Conservation (phyloP, 92 coral and sea anemone genomes). For the Micromussa lordhowensis region DNA sequence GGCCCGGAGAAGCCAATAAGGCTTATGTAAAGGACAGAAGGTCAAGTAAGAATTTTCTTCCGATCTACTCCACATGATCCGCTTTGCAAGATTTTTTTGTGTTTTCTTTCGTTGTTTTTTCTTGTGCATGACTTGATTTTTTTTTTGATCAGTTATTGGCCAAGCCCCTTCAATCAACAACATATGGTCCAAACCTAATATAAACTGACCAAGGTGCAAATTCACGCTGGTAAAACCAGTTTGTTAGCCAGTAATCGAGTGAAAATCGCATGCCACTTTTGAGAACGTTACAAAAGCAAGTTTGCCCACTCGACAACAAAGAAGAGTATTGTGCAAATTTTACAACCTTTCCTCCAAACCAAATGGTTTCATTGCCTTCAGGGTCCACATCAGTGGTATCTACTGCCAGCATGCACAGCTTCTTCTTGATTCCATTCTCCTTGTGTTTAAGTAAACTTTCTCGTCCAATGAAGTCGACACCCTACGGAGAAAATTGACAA, state of each 20-base stretch:
- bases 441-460: conserved; percentile 85
- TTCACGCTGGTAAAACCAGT: background rate
- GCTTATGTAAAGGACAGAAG: no score
- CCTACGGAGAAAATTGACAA: conserved; percentile 41
- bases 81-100: no score
- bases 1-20: no score
- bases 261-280: background rate
- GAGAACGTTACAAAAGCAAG: no score
- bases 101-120: no score
- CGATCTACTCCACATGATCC: no score
- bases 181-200: no score
- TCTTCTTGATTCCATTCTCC: conserved; percentile 82
- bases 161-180: no score
- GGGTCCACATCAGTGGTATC: conserved; percentile 97
- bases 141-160: no score
- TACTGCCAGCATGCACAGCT: conserved; percentile 82
- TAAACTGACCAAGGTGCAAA: no score
- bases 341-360: conserved; percentile 97
- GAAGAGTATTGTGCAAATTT: background rate
- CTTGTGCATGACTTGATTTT: no score
- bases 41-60: no score
- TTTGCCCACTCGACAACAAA: background rate
- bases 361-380: conserved; percentile 93
- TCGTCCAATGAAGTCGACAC: conserved; percentile 87
- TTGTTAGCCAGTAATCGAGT: background rate